Conservation (phyloP, 2,888 invertebrate species). For the Gisinianus flammeolus region DNA sequence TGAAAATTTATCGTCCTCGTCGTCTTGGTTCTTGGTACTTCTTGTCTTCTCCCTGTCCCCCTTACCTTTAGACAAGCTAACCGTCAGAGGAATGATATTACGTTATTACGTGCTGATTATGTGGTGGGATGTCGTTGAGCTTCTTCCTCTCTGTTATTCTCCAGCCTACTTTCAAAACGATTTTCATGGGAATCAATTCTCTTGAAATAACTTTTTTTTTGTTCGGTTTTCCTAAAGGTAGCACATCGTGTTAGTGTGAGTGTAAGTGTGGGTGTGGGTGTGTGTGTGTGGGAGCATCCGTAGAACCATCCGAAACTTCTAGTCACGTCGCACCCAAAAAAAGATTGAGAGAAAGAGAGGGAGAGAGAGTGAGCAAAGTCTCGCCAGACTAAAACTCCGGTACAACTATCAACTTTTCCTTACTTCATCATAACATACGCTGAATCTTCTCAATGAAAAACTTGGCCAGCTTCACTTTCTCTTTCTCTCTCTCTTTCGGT, state of each 20-base stretch:
- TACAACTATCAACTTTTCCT: no score
- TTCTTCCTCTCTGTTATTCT: not conserved
- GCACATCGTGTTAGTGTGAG: no score
- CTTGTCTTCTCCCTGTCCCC: not conserved
- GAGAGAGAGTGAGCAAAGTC: not conserved
- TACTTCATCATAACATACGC: no score
- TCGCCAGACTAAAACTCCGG: no score
- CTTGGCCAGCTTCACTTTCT: not conserved
- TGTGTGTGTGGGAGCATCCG: no score
- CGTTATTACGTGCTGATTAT: not conserved
- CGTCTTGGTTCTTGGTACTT: no score
- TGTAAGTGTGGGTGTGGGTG: no score
- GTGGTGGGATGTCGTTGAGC: not conserved
- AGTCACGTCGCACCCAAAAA: not conserved
- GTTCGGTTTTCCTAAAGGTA: no score
- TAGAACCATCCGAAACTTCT: not conserved
- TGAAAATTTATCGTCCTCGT: no score
- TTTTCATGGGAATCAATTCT: slow-evolving; percentile 26
- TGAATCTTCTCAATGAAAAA: no score
- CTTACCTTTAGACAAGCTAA: not conserved
- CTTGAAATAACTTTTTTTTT: slow-evolving; percentile 14
- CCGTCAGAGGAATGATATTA: not conserved
- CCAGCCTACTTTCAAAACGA: slow-evolving; percentile 22
- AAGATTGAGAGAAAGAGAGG: not conserved
- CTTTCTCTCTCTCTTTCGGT: slow-evolving; percentile 8